A percentile compares a stretch with the other conserved stretches of the same genome.
These are phyloP conservation scores for Pristionchus entomophagus DNA, from an alignment of 2,888 invertebrate species.

Conservation along the genomic window DNA sequence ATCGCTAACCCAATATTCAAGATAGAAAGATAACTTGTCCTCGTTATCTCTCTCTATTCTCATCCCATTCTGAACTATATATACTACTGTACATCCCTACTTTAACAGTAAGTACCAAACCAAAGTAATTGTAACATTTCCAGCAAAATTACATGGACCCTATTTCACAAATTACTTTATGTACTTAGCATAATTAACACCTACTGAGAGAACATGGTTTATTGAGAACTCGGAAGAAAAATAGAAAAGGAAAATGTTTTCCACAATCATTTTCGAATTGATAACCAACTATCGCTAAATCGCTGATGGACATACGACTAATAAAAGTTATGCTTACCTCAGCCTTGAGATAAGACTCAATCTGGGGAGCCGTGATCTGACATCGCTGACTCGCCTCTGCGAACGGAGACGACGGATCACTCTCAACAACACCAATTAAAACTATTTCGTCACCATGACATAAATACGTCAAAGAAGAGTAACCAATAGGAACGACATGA, in stretches of 20 bases:
- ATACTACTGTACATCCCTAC: no score
- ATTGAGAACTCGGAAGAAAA: no score
- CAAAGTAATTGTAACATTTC: no score
- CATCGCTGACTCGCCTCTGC: slow-evolving; percentile 53
- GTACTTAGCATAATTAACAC: no score
- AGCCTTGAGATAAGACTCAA: slow-evolving; percentile 66
- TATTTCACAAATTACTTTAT: no score
- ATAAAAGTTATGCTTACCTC: slow-evolving; percentile 57
- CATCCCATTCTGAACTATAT: neutral
- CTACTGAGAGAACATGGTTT: no score
- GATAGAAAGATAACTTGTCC: slow-evolving; percentile 25
- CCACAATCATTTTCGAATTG: no score
- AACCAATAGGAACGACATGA: neutral
- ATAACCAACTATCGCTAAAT: no score
- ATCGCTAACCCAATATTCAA: neutral
- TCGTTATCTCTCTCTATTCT: neutral
- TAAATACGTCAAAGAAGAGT: neutral
- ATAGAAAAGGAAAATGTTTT: neutral
- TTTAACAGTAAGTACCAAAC: neutral
- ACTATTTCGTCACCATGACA: neutral
- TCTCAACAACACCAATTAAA: neutral
- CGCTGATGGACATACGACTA: neutral
- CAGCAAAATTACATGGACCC: no score
- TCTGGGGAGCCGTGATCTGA: slow-evolving; percentile 60
- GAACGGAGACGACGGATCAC: slow-evolving; percentile 55